These are phyloP conservation scores for Psilopogon haemacephalus DNA, from an alignment of 2,113 vertebrate species.

Conservation along the genomic window DNA sequence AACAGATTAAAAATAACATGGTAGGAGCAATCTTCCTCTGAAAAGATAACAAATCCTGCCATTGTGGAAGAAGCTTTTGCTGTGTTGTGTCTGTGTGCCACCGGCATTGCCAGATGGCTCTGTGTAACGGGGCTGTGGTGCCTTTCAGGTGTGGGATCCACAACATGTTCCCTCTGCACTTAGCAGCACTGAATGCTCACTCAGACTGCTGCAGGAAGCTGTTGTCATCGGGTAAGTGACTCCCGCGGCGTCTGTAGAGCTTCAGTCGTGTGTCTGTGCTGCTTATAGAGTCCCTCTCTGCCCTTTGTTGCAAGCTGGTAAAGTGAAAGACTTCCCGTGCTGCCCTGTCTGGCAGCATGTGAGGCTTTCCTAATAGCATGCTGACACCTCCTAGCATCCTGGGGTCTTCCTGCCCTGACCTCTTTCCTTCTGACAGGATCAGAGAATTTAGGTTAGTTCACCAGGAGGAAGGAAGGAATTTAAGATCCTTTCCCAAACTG, in stretches of 20 bases:
- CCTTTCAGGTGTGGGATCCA: slow-evolving; percentile 88
- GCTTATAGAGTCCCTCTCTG: not conserved
- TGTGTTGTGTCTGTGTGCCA: not conserved
- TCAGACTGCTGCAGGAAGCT: slow-evolving; percentile 95
- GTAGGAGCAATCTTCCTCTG: not conserved
- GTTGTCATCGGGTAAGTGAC: slow-evolving; percentile 89
- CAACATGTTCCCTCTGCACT: slow-evolving; percentile 95
- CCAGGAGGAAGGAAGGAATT: not conserved
- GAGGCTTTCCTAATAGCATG: not conserved
- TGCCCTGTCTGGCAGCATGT: not conserved
- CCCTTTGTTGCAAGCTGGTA: not conserved
- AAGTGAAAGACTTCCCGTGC: slow-evolving; percentile 19
- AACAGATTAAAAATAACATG: slow-evolving; percentile 9
- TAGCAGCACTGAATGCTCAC: slow-evolving; percentile 93
- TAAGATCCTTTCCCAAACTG: not conserved
- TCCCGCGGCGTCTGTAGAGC: not conserved
- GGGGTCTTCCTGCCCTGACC: not conserved
- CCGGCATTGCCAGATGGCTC: not conserved
- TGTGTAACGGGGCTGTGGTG: not conserved
- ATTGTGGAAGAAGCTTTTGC: not conserved
- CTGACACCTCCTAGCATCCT: not conserved
- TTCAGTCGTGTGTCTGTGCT: not conserved
- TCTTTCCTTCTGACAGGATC: not conserved
- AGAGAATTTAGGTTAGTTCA: not conserved
- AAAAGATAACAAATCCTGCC: not conserved